Percentiles rank a stretch among this genome's conserved stretches.
Conservation (phyloP, 2,888 invertebrate genomes). For the Drosophila atripex region DNA sequence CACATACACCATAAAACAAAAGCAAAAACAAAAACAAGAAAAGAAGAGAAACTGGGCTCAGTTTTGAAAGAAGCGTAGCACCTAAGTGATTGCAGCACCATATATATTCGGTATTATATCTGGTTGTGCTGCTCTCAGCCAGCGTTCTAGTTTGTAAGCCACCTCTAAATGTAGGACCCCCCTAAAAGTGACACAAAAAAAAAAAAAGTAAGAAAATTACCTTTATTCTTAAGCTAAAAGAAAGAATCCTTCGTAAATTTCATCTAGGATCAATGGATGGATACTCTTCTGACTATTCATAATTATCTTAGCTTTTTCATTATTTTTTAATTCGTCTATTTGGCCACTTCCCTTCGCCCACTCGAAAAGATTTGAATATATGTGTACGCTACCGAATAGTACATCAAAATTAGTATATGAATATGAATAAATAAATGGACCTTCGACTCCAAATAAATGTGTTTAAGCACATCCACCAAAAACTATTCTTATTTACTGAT, state of each 20-base stretch:
- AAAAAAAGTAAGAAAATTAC: not conserved
- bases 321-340: not conserved
- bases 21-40: not conserved
- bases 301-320: not conserved
- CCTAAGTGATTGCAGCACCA: slow-evolving; percentile 22
- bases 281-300: not conserved
- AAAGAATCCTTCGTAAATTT: not conserved
- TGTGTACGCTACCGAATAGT: not conserved
- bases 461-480: not conserved
- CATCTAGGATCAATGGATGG: not conserved
- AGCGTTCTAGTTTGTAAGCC: slow-evolving; percentile 20
- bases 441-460: not conserved
- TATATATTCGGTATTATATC: slow-evolving; percentile 30
- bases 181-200: not conserved
- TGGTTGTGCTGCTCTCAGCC: slow-evolving; percentile 25
- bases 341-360: not conserved
- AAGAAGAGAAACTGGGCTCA: not conserved
- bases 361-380: not conserved
- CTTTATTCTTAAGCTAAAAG: not conserved
- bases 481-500: not conserved
- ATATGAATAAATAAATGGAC: not conserved
- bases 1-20: not conserved
- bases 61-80: slow-evolving; percentile 19
- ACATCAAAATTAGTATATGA: not conserved
- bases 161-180: slow-evolving; percentile 2